Evolutionary conservation across 2,797 vertebrate species (phyloP), one percentile per base, ranked within the genome.

Genomic region (Anguilla pacifica): DNA sequence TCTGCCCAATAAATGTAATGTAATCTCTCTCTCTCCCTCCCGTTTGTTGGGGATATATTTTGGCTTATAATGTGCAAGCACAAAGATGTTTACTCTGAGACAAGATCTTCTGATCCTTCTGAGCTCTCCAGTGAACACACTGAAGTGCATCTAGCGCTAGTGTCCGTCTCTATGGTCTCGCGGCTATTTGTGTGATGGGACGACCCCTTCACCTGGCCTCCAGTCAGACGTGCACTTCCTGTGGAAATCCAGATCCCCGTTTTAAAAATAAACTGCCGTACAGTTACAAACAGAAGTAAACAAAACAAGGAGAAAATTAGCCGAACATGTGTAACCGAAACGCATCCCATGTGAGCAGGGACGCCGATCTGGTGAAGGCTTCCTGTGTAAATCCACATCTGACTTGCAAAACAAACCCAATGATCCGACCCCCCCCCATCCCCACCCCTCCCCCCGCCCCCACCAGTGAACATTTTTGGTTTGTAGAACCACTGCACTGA

Each of bases 231-330:
- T 10, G 64, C 64, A 28, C n/a, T 70, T n/a, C 79, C 43, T n/a
- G 6, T 10, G 51, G 5, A 82, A 82, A 51, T 82, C 4, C 79
- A 51, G 43, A 82, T 43, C 79, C 46, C 28, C 10, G 6, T 49
- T 31, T 10, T 51, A 82, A 51, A 15, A 70, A 6, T 28, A 28
- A 70, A 25, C 79, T 51, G 39, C 46, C 1, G 46, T n/a, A 19
- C 22, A 82, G 51, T 7, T 51, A n/a, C 22, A n/a, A 25, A 35
- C 39, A 15, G 35, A 82, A 51, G 22, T 17, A 82, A 49, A 82
- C 79, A 51, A 53, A 51, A 46, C 39, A 81, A 46, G 77, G 43
- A 49, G 77, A 15, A 81, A 81, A 81, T 81, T 81, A 81, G 10
- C 53, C 6, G 5, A 43, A 81, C 77, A 81, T 46, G 22, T 81